Percentiles rank a stretch among this genome's conserved stretches.
phyloP scores from a whole-genome alignment of 2,888 invertebrate species.

The Liopterus haemorrhoidalis region DNA sequence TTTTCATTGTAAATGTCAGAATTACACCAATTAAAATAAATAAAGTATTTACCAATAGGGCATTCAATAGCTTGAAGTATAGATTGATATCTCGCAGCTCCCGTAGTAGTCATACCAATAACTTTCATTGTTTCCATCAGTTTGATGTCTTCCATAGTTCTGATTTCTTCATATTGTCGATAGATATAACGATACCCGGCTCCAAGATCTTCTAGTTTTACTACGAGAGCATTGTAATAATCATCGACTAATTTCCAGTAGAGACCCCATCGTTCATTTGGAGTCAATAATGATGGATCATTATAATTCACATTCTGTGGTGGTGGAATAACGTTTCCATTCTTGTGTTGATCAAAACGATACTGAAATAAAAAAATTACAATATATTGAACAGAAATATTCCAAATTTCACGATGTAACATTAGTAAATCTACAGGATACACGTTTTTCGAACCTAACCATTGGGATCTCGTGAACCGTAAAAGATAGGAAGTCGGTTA shows the following conservation, averaged over 20 bases:
- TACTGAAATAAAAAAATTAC: neutral
- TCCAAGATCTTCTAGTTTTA: constrained; percentile 24
- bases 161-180: constrained; percentile 48
- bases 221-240: neutral
- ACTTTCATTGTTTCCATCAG: constrained; percentile 35
- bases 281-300: neutral
- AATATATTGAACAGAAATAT: neutral
- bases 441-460: neutral
- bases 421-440: no score
- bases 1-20: no score
- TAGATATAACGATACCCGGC: constrained; percentile 20
- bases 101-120: constrained; percentile 49
- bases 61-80: constrained; percentile 40
- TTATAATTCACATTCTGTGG: neutral
- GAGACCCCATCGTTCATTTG: constrained; percentile 20
- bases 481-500: no score
- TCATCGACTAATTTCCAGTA: constrained; percentile 10
- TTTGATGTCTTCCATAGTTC: constrained; percentile 39
- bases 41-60: constrained; percentile 36
- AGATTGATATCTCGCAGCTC: constrained; percentile 44
- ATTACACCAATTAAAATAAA: no score
- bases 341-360: constrained; percentile 4
- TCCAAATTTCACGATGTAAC: no score
- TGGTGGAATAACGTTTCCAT: constrained; percentile 8
- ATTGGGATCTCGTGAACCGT: no score